Evolutionary conservation across 2,113 vertebrate species (phyloP), one percentile per base, ranked within the genome.

Genomic region (Scartelaos histophorus): DNA sequence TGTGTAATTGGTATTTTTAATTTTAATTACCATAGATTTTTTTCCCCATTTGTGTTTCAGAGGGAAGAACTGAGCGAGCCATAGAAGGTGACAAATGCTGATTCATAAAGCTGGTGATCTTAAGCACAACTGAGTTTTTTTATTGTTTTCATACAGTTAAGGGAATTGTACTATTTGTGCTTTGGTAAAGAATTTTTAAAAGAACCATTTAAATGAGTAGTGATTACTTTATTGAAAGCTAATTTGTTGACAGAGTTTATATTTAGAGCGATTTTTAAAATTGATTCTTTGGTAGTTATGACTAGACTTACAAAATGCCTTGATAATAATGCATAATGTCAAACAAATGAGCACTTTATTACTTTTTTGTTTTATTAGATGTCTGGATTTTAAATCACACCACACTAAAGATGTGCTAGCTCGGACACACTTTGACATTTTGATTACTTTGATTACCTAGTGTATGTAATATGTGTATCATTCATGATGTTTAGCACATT

Each of bases 341-440:
- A 75, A 58, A 75, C 61, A 65, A 71, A 53, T 73, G 81, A 60
- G 89, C 86, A 92, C 89, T 90, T 92, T 90, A 90, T 79, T 74
- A 71, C 90, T 90, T 71, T 70, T 81, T 47, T 76, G 83, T 79
- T 83, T 64, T 82, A 47, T 56, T 82, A 77, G 7, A 0, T 13
- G 51, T 45, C 9, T 16, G 62, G 64, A 5, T 47, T 64, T 78
- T 72, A 12, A 69, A 70, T 78, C 62, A 66, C 16, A 25, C 15
- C 29, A 38, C 61, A 64, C 5, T 29, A 7, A 43, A 64, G 65
- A 43, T 17, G 67, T 64, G 21, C 66, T 82, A 67, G 51, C 46
- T 62, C 15, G 10, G 76, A 7, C 51, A 67, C 62, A 17, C 89
- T 82, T 90, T 84, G 80, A 89, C 62, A 17, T 89, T 82, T 90